phyloP scores from a whole-genome alignment of 2,113 vertebrate species.

The Chlorodrepanis virens region DNA sequence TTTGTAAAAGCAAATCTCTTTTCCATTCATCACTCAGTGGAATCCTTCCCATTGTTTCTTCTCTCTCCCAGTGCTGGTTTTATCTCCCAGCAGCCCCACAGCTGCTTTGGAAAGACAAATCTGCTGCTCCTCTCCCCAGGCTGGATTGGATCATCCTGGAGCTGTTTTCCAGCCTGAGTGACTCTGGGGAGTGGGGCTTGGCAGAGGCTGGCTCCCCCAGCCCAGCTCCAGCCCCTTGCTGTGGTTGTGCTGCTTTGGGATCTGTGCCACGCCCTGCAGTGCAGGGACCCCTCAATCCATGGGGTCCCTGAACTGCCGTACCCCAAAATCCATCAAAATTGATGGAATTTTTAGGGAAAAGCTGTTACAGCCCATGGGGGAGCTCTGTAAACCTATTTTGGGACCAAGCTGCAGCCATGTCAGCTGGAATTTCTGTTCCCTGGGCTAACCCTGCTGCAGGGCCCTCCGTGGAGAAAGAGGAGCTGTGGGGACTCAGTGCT shows the following conservation, averaged over 20 bases:
- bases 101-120: no score
- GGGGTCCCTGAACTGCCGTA: no score
- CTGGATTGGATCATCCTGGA: neutral
- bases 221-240: neutral
- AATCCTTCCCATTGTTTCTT: no score
- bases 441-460: neutral
- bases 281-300: neutral
- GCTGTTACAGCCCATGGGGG: neutral
- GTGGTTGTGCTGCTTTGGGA: neutral
- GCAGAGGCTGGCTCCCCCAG: neutral
- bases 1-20: no score
- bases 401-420: rapidly evolving
- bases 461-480: neutral
- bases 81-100: no score
- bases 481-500: neutral
- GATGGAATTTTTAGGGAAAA: neutral
- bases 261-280: neutral
- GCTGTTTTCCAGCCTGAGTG: neutral
- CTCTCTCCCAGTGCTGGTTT: no score
- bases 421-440: neutral
- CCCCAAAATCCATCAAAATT: no score
- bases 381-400: neutral
- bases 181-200: neutral
- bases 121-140: no score
- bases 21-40: no score